These are phyloP conservation scores for Rutpela maculata DNA, from an alignment of 2,888 invertebrate genomes.

Conservation along the genomic window DNA sequence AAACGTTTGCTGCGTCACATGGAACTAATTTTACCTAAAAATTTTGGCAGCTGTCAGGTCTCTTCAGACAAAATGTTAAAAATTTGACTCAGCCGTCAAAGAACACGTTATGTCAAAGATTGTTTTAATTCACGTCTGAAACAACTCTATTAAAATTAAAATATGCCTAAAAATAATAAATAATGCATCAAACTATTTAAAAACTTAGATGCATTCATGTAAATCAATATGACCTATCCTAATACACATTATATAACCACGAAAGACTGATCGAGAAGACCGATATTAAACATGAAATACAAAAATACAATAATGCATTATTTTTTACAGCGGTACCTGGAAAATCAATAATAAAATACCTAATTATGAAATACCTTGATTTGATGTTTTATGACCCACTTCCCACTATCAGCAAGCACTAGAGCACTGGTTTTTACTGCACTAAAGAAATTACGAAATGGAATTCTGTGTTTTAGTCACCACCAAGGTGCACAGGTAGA, in stretches of 20 bases:
- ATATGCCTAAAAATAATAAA: neutral
- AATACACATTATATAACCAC: constrained; percentile 36
- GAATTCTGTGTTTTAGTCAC: no score
- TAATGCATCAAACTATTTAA: constrained; percentile 10
- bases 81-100: neutral
- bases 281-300: constrained; percentile 1
- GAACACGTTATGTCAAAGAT: neutral
- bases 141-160: neutral
- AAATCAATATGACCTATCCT: constrained; percentile 38
- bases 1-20: constrained; percentile 7
- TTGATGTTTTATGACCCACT: constrained; percentile 9
- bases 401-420: neutral
- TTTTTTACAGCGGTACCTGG: neutral
- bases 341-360: neutral
- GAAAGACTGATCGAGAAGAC: neutral
- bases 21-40: constrained; percentile 20
- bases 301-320: neutral
- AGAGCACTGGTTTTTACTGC: neutral
- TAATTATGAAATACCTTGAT: constrained; percentile 1
- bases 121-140: neutral
- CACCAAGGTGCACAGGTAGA: no score
- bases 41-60: constrained; percentile 28
- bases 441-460: neutral
- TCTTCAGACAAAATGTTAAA: neutral
- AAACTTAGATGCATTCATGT: neutral